Evolutionary conservation across 2,113 vertebrate genomes (phyloP), one percentile per base, ranked within the genome.

Genomic region (Zingel zingel): DNA sequence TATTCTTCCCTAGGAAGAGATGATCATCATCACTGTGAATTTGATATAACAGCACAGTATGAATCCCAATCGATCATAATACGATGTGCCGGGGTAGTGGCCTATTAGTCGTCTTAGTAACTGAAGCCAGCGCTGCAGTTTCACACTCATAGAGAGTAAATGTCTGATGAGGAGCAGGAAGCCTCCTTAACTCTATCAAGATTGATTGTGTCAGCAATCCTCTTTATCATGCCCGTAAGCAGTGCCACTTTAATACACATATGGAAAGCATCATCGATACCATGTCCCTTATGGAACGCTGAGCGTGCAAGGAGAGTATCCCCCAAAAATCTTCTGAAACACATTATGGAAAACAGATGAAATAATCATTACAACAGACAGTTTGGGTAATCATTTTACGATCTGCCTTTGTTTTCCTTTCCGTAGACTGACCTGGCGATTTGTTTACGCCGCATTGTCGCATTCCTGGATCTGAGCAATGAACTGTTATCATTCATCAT

Each of bases 191-290:
- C 82, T 79, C 59, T 48, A 86, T 90, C 85, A 87, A 70, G 83
- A 91, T 92, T 88, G 91, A 90, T 89, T 89, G 71, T 65, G 67
- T 86, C 79, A 85, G 74, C 65, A 81, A 88, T 89, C 69, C 77
- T 79, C 84, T 74, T 83, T 67, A 61, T 86, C 79, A 87, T 91
- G 57, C 86, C 89, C n/a, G 77, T 91, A 86, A 89, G 82, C 81
- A 74, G 70, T 53, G 79, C 43, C 72, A 82, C 79, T 71, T 33
- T 77, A 77, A 85, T 51, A 67, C 50, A 1, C 51, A 50, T 82
- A 84, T 72, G 58, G 83, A 86, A 86, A 90, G 66, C 62, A 5
- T 18, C 23, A 65, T 88, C 86, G 15, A 79, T 87, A 76, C 36
- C 25, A 23, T 72, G 66, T 78, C 57, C 70, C 57, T 75, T 85